phyloP scores from a whole-genome alignment of 2,888 invertebrate species.

The Prionchulus punctatus region DNA sequence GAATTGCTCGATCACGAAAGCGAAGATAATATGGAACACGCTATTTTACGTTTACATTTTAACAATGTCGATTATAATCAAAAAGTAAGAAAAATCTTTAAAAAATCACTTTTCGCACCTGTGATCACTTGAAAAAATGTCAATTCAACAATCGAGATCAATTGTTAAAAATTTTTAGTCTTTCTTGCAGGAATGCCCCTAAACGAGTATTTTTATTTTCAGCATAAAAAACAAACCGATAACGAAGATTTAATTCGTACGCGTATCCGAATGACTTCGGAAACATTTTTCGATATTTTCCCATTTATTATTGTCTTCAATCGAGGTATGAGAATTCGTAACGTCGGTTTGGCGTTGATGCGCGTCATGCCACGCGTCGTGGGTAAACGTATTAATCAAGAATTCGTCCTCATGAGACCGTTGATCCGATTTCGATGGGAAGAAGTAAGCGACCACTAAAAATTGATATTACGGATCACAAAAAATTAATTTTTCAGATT shows the following conservation, averaged over 20 bases:
- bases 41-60: slow-evolving; percentile 79
- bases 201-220: background rate
- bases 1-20: slow-evolving; percentile 70
- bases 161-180: background rate
- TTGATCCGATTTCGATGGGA: slow-evolving; percentile 83
- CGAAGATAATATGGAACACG: slow-evolving; percentile 74
- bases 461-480: background rate
- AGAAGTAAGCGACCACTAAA: slow-evolving; percentile 52
- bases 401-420: slow-evolving; percentile 78
- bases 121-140: background rate
- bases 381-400: slow-evolving; percentile 73
- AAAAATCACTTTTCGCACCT: background rate
- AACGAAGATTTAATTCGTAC: slow-evolving; percentile 14
- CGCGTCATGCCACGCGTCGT: slow-evolving; percentile 69
- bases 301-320: slow-evolving; percentile 94
- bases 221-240: background rate
- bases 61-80: slow-evolving; percentile 54
- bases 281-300: slow-evolving; percentile 83
- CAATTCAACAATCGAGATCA: background rate
- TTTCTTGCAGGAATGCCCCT: background rate
- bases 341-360: slow-evolving; percentile 53
- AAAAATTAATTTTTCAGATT: slow-evolving; percentile 46
- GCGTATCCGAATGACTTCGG: slow-evolving; percentile 31
- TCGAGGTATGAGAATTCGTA: slow-evolving; percentile 40
- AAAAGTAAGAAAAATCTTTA: slow-evolving; percentile 5